Percentiles rank a stretch among this genome's conserved stretches.
phyloP scores from a whole-genome alignment of 2,888 invertebrate genomes.

The Bibio marci region DNA sequence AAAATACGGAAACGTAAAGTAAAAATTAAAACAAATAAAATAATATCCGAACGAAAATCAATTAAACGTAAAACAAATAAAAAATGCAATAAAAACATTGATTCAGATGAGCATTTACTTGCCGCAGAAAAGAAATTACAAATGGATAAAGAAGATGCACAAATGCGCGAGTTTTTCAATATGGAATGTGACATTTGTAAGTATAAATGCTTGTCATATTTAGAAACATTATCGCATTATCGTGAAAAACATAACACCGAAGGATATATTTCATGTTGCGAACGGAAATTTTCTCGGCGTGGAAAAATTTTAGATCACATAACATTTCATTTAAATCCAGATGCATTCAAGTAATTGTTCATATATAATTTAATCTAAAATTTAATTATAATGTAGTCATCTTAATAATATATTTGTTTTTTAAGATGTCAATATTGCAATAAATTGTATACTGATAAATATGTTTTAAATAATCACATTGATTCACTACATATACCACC shows the following conservation, averaged over 20 bases:
- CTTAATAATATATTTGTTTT: not conserved
- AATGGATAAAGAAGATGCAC: too few relatives aligned
- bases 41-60: not conserved
- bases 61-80: not conserved
- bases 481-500: conserved; percentile 1
- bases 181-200: conserved; percentile 23
- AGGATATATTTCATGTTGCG: conserved; percentile 25
- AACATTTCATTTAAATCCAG: conserved; percentile 24
- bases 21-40: not conserved
- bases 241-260: conserved; percentile 19
- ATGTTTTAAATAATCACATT: conserved; percentile 22
- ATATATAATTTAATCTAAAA: conserved; percentile 14
- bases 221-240: conserved; percentile 21
- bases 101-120: not conserved
- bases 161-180: conserved; percentile 15
- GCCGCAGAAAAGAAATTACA: conserved; percentile 6
- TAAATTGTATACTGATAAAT: conserved; percentile 20
- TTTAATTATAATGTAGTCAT: too few relatives aligned
- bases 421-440: conserved; percentile 1
- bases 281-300: conserved; percentile 23
- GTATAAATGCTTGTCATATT: conserved; percentile 17
- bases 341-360: conserved; percentile 27
- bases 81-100: not conserved
- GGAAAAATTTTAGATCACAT: conserved; percentile 25
- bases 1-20: not conserved